Percentiles rank a stretch among this genome's conserved stretches.
These are phyloP conservation scores for Pseudopodoces humilis DNA, from an alignment of 2,113 vertebrate genomes.

Conservation along the genomic window DNA sequence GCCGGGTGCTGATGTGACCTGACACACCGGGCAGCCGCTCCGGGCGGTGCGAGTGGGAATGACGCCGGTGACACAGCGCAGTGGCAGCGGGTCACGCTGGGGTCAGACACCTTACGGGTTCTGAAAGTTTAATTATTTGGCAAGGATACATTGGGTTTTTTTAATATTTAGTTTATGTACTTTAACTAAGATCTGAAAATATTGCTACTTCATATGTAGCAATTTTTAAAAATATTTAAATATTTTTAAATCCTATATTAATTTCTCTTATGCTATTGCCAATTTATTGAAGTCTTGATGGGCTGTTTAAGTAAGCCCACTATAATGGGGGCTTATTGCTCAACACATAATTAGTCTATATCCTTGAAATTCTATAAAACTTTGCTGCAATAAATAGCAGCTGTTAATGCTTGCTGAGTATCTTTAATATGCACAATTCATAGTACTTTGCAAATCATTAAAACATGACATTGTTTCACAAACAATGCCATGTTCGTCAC, in stretches of 20 bases:
- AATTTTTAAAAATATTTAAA: background rate
- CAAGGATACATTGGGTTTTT: fast-evolving
- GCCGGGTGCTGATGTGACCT: background rate
- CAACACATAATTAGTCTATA: background rate
- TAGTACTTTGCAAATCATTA: background rate
- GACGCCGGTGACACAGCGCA: background rate
- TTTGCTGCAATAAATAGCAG: background rate
- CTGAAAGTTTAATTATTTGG: background rate
- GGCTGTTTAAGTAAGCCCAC: background rate
- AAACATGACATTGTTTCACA: background rate
- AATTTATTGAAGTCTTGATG: background rate
- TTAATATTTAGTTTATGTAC: background rate
- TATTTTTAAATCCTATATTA: background rate
- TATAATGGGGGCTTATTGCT: background rate
- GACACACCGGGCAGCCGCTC: background rate
- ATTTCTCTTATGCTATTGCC: background rate
- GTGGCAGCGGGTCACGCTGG: background rate
- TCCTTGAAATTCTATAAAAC: background rate
- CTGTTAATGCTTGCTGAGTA: background rate
- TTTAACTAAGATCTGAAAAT: background rate
- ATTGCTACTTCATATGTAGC: background rate
- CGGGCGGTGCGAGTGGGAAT: background rate
- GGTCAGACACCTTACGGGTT: background rate
- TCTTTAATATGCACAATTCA: background rate
- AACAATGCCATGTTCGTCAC: constrained; percentile 18